These are phyloP conservation scores for Stenchaetothrips biformis DNA, from an alignment of 2,888 invertebrate genomes.

Conservation along the genomic window DNA sequence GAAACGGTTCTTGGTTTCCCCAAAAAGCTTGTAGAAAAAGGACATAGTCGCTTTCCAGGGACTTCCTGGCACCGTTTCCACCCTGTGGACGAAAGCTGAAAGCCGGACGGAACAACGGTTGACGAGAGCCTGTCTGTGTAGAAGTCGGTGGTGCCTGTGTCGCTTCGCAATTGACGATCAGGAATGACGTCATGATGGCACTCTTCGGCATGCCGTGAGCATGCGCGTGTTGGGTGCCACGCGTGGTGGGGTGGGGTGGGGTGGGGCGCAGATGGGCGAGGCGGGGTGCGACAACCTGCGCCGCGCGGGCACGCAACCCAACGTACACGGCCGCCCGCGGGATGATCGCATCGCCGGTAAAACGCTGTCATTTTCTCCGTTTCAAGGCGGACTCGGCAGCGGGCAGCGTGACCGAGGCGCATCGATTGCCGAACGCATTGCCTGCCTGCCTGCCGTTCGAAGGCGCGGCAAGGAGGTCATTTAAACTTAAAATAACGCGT, in stretches of 20 bases:
- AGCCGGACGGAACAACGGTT: background rate
- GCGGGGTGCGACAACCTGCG: background rate
- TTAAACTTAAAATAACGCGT: too few relatives aligned
- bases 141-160: background rate
- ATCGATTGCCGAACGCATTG: too few relatives aligned
- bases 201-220: background rate
- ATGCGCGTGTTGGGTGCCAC: background rate
- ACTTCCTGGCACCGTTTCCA: too few relatives aligned
- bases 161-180: background rate
- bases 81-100: background rate
- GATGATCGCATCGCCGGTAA: background rate
- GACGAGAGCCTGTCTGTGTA: background rate
- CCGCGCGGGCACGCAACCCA: background rate
- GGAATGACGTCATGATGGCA: background rate
- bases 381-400: too few relatives aligned
- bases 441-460: too few relatives aligned
- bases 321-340: background rate
- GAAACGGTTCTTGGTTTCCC: too few relatives aligned
- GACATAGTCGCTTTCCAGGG: too few relatives aligned
- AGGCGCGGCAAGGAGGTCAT: too few relatives aligned
- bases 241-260: background rate
- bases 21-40: too few relatives aligned
- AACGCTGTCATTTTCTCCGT: too few relatives aligned
- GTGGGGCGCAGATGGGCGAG: background rate
- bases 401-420: too few relatives aligned